These are phyloP conservation scores for Galeopterus variegatus DNA, from an alignment of 2,113 vertebrate genomes.

Conservation along the genomic window DNA sequence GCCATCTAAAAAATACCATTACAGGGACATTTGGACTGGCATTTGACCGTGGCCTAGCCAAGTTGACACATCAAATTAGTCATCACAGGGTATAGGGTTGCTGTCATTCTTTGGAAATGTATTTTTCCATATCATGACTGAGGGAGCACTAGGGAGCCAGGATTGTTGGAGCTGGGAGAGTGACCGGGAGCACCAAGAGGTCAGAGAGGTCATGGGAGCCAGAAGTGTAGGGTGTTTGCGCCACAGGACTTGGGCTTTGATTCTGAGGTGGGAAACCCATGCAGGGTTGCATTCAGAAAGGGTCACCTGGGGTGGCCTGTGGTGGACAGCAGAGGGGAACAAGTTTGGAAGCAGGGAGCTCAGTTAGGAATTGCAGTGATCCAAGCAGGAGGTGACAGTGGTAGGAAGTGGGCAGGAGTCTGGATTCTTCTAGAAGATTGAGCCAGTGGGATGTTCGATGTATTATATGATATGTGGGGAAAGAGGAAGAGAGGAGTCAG, in stretches of 20 bases:
- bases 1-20: not conserved
- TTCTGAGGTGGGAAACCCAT: not conserved
- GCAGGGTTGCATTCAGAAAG: not conserved
- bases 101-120: not conserved
- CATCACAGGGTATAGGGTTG: not conserved
- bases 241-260: not conserved
- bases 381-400: too few relatives aligned
- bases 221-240: not conserved
- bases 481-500: not conserved
- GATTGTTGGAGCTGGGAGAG: rapidly evolving
- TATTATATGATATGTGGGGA: not conserved
- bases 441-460: not conserved
- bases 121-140: not conserved
- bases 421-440: not conserved
- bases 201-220: not conserved
- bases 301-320: not conserved
- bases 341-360: not conserved
- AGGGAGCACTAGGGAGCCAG: too few relatives aligned
- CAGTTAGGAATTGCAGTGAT: not conserved
- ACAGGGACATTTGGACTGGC: not conserved
- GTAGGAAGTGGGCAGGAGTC: not conserved
- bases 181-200: not conserved
- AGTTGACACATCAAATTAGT: not conserved
- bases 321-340: not conserved
- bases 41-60: not conserved